phyloP scores from a whole-genome alignment of 2,113 vertebrate genomes.

The Pollimyrus isidori region DNA sequence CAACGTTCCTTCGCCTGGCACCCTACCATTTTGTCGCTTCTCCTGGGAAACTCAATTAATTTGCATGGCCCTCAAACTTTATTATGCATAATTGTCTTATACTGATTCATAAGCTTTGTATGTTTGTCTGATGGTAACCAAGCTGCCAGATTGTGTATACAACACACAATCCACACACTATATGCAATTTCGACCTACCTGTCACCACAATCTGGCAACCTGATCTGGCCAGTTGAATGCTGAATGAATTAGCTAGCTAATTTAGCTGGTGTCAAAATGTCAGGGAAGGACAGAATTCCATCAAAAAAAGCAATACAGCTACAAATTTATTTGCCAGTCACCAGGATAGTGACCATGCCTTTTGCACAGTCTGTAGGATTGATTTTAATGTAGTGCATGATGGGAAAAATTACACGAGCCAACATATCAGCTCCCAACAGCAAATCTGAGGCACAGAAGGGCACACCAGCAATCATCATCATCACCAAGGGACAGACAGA shows the following conservation, averaged over 20 bases:
- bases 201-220: not conserved
- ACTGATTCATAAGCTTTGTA: not conserved
- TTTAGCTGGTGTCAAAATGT: not conserved
- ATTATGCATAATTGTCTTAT: not conserved
- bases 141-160: not conserved
- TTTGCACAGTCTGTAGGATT: not conserved
- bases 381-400: not conserved
- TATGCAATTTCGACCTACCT: not conserved
- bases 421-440: not conserved
- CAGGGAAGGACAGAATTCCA: not conserved
- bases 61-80: not conserved
- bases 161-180: not conserved
- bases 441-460: not conserved
- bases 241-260: not conserved
- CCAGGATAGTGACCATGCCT: not conserved
- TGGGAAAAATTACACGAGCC: not conserved
- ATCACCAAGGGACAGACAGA: not conserved
- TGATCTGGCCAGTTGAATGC: not conserved
- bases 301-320: not conserved
- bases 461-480: not conserved
- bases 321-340: not conserved
- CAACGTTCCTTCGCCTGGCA: not conserved
- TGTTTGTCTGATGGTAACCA: not conserved
- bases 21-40: not conserved
- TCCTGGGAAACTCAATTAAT: not conserved